Conservation (phyloP, 1,140 invertebrate genomes). For the Wiebesia pumilae region DNA sequence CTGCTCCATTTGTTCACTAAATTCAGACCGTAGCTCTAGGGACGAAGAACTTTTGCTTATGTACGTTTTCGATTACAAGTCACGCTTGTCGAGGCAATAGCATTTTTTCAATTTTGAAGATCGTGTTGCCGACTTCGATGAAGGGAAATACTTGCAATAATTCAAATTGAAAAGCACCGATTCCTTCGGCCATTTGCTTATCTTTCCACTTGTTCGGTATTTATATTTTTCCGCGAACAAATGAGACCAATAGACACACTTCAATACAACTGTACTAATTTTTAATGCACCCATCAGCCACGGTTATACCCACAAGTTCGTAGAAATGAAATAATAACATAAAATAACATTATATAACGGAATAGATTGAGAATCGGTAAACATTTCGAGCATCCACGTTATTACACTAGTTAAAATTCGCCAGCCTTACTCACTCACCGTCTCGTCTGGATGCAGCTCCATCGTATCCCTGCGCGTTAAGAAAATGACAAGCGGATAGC, state of each 20-base stretch:
- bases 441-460: slow-evolving; percentile 83
- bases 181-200: background rate
- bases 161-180: background rate
- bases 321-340: background rate
- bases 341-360: too few species aligned
- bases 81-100: background rate
- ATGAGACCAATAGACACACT: background rate
- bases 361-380: too few species aligned
- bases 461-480: slow-evolving; percentile 79
- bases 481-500: slow-evolving; percentile 85
- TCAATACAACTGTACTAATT: background rate
- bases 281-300: background rate
- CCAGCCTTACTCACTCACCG: slow-evolving; percentile 73
- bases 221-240: background rate
- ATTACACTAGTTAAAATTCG: too few species aligned
- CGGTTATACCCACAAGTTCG: background rate
- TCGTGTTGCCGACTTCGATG: background rate
- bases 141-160: background rate
- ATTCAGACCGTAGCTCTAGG: background rate
- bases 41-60: background rate
- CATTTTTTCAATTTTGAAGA: background rate
- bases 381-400: too few species aligned
- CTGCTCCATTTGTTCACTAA: background rate
- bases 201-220: background rate
- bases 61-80: background rate